Conservation (phyloP, 1,140 invertebrate species). For the Halesus radiatus region DNA sequence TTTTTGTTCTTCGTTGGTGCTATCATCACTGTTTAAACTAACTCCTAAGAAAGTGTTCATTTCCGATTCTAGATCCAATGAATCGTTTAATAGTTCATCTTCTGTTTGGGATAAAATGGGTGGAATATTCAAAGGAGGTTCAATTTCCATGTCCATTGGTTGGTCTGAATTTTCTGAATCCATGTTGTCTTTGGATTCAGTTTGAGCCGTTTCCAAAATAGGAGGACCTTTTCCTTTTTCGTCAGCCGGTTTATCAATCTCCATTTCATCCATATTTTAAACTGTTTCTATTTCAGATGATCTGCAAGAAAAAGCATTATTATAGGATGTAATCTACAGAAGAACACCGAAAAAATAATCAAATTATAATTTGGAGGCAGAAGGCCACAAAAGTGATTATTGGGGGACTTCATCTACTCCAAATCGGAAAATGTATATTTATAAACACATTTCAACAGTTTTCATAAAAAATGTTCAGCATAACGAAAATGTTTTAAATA, state of each 20-base stretch:
- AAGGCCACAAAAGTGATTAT: no score
- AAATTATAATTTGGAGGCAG: no score
- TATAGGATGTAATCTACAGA: no score
- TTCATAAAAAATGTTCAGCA: no score
- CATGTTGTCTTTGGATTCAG: background rate
- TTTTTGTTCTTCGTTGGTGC: background rate
- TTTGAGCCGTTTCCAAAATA: background rate
- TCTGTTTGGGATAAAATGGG: slow-evolving; percentile 12
- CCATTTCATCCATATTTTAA: background rate
- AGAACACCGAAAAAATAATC: no score
- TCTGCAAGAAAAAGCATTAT: no score
- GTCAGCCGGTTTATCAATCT: background rate
- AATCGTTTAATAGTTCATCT: slow-evolving; percentile 24
- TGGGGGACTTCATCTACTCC: no score
- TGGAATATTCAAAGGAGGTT: background rate
- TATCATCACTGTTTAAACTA: background rate
- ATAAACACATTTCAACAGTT: no score
- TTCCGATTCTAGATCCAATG: slow-evolving; percentile 14
- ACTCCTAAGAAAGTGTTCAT: slow-evolving; percentile 20
- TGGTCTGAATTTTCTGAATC: background rate
- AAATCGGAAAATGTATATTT: no score
- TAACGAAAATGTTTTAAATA: no score
- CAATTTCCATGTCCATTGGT: background rate
- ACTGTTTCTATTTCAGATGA: no score
- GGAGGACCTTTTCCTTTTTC: background rate